phyloP scores from a whole-genome alignment of 2,888 invertebrate species.

The Sesamia inferens region DNA sequence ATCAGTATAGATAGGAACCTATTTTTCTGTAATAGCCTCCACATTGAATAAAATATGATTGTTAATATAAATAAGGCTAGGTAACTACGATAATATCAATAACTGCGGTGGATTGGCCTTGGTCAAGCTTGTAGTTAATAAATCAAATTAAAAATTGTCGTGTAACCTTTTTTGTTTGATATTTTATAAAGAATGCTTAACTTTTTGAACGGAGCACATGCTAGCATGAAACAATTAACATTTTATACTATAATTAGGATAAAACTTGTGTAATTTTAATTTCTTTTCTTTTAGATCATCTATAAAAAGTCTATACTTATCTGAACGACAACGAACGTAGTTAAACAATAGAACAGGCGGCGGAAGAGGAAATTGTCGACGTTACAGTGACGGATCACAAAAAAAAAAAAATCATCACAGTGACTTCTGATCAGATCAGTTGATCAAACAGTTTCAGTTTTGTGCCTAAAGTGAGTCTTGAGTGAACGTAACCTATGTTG shows the following conservation, averaged over 20 bases:
- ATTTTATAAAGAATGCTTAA: constrained; percentile 13
- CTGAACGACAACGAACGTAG: constrained; percentile 60
- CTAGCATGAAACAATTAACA: constrained; percentile 24
- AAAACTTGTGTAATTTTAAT: constrained; percentile 11
- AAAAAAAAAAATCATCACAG: constrained; percentile 52
- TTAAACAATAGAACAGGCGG: constrained; percentile 56
- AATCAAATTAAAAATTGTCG: constrained; percentile 43
- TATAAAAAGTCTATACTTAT: constrained; percentile 57
- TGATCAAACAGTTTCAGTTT: constrained; percentile 56
- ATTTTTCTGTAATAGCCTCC: constrained; percentile 23
- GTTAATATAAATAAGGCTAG: constrained; percentile 41
- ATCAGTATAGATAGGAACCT: constrained; percentile 33
- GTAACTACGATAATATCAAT: constrained; percentile 42
- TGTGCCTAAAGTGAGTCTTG: constrained; percentile 54
- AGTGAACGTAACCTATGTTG: constrained; percentile 47
- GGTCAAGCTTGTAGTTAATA: constrained; percentile 38
- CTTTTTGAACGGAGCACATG: constrained; percentile 20
- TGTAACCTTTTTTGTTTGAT: constrained; percentile 28
- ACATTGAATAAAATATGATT: constrained; percentile 32
- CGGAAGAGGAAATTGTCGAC: constrained; percentile 66
- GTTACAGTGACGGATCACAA: constrained; percentile 63
- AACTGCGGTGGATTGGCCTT: constrained; percentile 38
- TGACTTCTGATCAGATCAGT: constrained; percentile 53
- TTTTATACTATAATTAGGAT: not conserved
- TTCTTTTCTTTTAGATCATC: constrained; percentile 60